A percentile compares a stretch with the other conserved stretches of the same genome.
These are phyloP conservation scores for Zygothrica quintamaculata DNA, from an alignment of 2,888 invertebrate species.

Conservation along the genomic window DNA sequence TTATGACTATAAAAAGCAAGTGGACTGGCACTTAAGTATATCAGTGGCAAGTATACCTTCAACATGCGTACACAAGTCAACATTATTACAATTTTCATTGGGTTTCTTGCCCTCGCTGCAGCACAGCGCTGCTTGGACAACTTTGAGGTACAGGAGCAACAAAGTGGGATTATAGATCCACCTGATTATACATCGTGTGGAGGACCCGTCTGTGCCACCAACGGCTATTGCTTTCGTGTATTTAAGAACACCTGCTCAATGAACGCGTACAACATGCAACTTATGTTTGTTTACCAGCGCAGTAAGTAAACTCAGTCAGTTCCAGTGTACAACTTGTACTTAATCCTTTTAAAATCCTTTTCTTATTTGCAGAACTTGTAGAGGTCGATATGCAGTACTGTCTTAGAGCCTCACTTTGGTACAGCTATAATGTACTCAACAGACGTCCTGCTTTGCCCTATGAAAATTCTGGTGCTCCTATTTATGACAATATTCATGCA, in stretches of 20 bases:
- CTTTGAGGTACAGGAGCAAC: not conserved
- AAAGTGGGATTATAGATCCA: too few relatives aligned
- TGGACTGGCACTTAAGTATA: constrained; percentile 13
- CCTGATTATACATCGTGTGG: constrained; percentile 20
- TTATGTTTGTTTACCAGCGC: constrained; percentile 26
- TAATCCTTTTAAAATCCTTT: not conserved
- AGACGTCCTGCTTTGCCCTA: not conserved
- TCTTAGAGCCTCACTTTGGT: constrained; percentile 14
- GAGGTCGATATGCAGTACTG: constrained; percentile 28
- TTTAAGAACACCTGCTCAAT: constrained; percentile 32
- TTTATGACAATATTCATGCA: not conserved
- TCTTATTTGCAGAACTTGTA: constrained; percentile 34
- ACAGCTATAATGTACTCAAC: constrained; percentile 24
- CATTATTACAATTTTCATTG: not conserved
- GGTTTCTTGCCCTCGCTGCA: not conserved
- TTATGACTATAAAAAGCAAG: constrained; percentile 40
- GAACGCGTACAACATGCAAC: constrained; percentile 20
- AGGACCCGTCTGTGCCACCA: constrained; percentile 33
- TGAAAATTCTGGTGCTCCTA: not conserved
- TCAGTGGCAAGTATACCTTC: constrained; percentile 17
- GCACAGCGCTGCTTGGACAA: constrained; percentile 35
- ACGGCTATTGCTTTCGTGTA: constrained; percentile 42
- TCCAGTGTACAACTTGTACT: too few relatives aligned
- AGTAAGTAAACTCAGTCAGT: too few relatives aligned
- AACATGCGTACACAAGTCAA: constrained; percentile 30